Evolutionary conservation across 2,888 invertebrate species (phyloP), one percentile per base, ranked within the genome.

Genomic region (Perithous albicinctus): DNA sequence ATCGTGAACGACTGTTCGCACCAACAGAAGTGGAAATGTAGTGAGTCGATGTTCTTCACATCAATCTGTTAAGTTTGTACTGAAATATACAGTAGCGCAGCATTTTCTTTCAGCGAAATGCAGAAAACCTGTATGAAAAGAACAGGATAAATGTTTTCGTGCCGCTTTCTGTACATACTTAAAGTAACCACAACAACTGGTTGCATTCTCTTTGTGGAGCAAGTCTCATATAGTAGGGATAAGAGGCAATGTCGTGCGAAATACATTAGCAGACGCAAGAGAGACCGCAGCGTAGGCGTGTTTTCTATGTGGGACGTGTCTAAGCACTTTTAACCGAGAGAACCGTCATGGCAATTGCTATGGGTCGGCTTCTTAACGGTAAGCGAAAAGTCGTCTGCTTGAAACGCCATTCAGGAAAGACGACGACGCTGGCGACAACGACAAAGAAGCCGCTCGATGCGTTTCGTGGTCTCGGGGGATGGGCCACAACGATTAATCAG

Each of bases 401-500:
- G 87, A 88, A 89, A 89, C 88, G 88, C 86, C 85, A 86, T 89
- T 88, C 87, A 82, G 59, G 23, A 48, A 76, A 69, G 59, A 46
- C 43, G 43, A 67, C 38, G 35, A 18, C 35, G 72, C 35, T 63
- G 54, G 20, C 20, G 61, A 70, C 85, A 86, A 86, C 87, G 89
- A 91, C 90, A 91, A 91, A 91, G 91, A 91, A 91, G 88, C 90
- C 89, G 63, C 88, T 88, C 88, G 89, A 90, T 91, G 90, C 90
- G 89, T 88, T 86, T 87, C 87, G 84, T 83, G 86, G 87, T 89
- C 84, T 89, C 89, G 86, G 84, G 87, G 89, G 91, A 91, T 85
- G 78, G 84, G 88, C 87, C 82, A 85, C 88, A 88, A 92, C 92
- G 92, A 93, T 93, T 93, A 93, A 93, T 93, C 92, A 93, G 92